Base-by-base conservation (phyloP, 2,888 invertebrate genomes). In the Desoria tigrina region DNA sequence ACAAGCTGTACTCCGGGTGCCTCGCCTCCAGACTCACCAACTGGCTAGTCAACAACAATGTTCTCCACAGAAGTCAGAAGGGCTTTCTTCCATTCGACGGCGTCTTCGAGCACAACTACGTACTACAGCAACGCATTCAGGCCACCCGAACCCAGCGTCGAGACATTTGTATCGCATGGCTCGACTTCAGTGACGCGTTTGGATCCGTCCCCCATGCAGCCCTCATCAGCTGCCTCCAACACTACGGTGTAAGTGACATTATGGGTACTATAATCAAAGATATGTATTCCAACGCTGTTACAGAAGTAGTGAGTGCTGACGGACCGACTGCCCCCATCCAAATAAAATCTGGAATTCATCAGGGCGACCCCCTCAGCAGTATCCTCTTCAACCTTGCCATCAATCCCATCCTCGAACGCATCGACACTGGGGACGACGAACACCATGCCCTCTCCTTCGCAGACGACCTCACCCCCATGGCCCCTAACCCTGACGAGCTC, bases 61-160 rank as follows among this genome's bases (percentile, higher is more conserved):
- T 63, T 6, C 64, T 77, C n/a, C 63, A 50, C 56, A 6, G 58
- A 1, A 50, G 42, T 3, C 80, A 81, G 63, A 81, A 81, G 70
- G 79, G 79, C 21, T 80, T 80, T 66, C 74, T 78, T 58, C 74
- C 77, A 2, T 72, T 71, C 49, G 71, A 73, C n/a, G 76, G 77
- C 1, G 66, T 66, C 39, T 68, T 75, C 2, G 79, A 80, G 65
- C 79, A 79, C 65, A 80, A 79, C 67, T 80, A 77, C 68, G 32
- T 60, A 1, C 42, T 67, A 1, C 57, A 67, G 24, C 7, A 53
- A 7, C 58, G 59, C 24, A 59, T 67, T 14, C 14, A 27, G 1
- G 53, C 42, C 26, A 55, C 63, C 18, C 2, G 39, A 24, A 28
- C 16, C 4, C 60, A 18, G n/a, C 37, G 50, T 1, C 16, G 1